Base-by-base conservation (phyloP, 64 coral and sea anemone species). In the Actinia tenebrosa region DNA sequence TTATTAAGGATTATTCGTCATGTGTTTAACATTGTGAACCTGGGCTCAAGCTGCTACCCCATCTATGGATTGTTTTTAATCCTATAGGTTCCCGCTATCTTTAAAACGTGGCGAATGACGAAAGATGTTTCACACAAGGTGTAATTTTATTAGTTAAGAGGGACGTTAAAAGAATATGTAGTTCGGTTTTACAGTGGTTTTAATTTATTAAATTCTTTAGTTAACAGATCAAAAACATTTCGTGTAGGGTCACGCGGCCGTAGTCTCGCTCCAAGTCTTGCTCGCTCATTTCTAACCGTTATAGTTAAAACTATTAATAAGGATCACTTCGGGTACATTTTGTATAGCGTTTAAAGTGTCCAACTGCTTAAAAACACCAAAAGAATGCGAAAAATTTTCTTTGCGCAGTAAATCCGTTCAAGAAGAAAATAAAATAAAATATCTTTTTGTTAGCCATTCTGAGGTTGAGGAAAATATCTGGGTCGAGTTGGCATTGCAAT, bases 141-240 rank as follows among this genome's bases (percentile, higher is more conserved):
- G 11, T 11, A 42, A 75, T 75, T 75, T 75, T 42, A 75, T 75
- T 42, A 30, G n/a, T 75, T 30, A 58, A 75, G 69, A 75, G 69
- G 69, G 69, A 75, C 37, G 26, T 42, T 5, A 50, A 1, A 75
- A 75, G 13, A 42, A 75, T 14, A 75, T 42, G 69, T 75, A 75
- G 69, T 72, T 58, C 7, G 56, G 56, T 30, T 72, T 66, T 72
- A 37, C 30, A 6, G 26, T 14, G 69, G 10, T 72, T 25, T 13
- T 75, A 75, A 75, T 75, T 75, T 75, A 75, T 75, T 75, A 26
- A 75, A 75, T 42, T 75, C 10, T 30, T 42, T 75, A 75, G n/a
- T 37, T 37, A 75, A 75, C 42, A n/a, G 8, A 66, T 66, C 22
- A 23, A 23, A 66, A 7, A 3, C 63, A 37, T 66, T n/a, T 58